phyloP scores from a whole-genome alignment of 2,797 vertebrate genomes.

The Peromyscus attwateri region DNA sequence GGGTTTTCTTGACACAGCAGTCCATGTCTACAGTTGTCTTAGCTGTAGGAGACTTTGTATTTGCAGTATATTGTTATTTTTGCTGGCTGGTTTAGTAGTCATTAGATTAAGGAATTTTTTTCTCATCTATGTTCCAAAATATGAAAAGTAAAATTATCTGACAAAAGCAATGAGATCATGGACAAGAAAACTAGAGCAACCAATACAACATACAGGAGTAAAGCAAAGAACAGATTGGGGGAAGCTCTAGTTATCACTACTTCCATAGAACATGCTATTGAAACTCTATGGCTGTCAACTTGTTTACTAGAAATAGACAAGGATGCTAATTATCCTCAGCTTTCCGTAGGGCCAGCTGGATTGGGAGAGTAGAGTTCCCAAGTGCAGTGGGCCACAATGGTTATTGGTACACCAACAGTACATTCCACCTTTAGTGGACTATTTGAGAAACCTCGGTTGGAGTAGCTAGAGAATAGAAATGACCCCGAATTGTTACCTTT shows the following conservation, averaged over 20 bases:
- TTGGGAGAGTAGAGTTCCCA: not conserved
- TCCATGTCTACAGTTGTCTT: slow-evolving; percentile 29
- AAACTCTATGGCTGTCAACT: slow-evolving; percentile 20
- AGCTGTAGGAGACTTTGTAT: slow-evolving; percentile 45
- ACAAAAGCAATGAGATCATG: slow-evolving; percentile 54
- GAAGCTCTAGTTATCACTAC: not conserved
- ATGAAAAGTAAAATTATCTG: slow-evolving; percentile 61
- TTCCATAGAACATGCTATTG: slow-evolving; percentile 9
- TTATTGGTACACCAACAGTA: not conserved
- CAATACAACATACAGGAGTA: not conserved
- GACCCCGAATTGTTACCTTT: slow-evolving; percentile 37
- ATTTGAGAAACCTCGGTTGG: not conserved
- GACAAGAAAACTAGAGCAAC: slow-evolving; percentile 28
- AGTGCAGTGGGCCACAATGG: not conserved
- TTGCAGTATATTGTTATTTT: slow-evolving; percentile 62
- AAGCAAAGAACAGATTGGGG: slow-evolving; percentile 23
- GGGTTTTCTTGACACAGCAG: not conserved
- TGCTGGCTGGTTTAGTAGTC: slow-evolving; percentile 36
- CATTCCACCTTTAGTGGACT: not conserved
- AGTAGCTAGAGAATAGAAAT: slow-evolving; percentile 52
- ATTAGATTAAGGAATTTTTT: slow-evolving; percentile 29
- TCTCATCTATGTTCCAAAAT: slow-evolving; percentile 32
- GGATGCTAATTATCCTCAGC: not conserved
- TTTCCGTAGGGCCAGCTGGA: not conserved
- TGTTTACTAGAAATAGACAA: slow-evolving; percentile 36